A percentile compares a stretch with the other conserved stretches of the same genome.
Conservation (phyloP, 2,888 invertebrate species). For the Drymonia ruficornis region DNA sequence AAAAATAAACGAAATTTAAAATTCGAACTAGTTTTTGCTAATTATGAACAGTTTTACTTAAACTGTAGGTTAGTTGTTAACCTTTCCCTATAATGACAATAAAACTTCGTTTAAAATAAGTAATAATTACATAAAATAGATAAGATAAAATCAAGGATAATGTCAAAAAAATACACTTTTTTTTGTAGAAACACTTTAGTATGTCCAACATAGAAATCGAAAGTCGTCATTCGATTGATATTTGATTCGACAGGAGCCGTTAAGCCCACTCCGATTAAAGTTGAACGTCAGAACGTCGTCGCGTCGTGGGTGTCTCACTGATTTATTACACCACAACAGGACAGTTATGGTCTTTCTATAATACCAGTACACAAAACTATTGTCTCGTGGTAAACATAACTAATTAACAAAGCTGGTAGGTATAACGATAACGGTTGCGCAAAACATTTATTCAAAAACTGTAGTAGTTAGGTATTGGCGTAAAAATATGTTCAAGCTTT, state of each 20-base stretch:
- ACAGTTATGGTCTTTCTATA: slow-evolving; percentile 61
- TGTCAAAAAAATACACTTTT: no score
- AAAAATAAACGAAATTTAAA: slow-evolving; percentile 32
- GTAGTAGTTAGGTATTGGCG: neutral
- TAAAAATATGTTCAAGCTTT: no score
- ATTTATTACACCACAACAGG: slow-evolving; percentile 61
- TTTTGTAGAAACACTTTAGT: no score
- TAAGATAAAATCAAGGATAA: no score
- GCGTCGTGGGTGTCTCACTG: slow-evolving; percentile 76
- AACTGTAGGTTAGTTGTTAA: neutral
- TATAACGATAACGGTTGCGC: slow-evolving; percentile 9
- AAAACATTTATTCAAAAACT: slow-evolving; percentile 5
- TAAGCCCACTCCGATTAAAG: slow-evolving; percentile 58
- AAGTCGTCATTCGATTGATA: slow-evolving; percentile 36
- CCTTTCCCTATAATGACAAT: neutral
- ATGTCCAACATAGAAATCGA: slow-evolving; percentile 12
- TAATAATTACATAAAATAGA: no score
- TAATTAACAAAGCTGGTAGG: slow-evolving; percentile 27
- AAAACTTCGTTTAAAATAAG: no score
- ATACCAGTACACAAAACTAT: slow-evolving; percentile 47
- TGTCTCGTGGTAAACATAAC: slow-evolving; percentile 29
- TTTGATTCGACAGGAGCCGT: slow-evolving; percentile 56
- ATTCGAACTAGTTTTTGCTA: slow-evolving; percentile 29
- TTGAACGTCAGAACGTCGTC: slow-evolving; percentile 45
- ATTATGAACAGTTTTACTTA: slow-evolving; percentile 10